phyloP scores from a whole-genome alignment of 1,140 invertebrate species.

The Metopolophium dirhodum region DNA sequence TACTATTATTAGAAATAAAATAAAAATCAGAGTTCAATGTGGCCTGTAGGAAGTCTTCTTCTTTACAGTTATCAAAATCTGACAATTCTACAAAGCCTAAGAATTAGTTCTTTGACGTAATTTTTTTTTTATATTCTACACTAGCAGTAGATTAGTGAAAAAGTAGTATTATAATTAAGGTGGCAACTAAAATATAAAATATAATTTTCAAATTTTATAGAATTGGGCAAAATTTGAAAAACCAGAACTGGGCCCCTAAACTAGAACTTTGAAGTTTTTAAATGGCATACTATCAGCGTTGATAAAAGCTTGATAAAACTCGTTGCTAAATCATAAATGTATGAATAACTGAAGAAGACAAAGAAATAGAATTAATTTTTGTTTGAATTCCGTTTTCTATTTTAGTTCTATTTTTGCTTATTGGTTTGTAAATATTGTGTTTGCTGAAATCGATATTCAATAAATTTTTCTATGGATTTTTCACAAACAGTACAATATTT shows the following conservation, averaged over 20 bases:
- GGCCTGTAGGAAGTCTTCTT: too few species aligned
- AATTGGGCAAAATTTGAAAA: too few species aligned
- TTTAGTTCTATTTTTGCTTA: neutral
- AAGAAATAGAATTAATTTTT: neutral
- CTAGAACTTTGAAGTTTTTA: neutral
- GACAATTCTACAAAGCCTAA: too few species aligned
- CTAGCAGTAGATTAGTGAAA: too few species aligned
- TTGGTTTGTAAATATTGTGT: neutral
- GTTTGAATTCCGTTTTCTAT: neutral
- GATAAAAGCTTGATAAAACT: neutral
- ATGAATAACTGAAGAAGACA: neutral
- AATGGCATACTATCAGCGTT: neutral
- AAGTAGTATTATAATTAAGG: too few species aligned
- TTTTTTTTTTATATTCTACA: too few species aligned
- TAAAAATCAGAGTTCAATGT: too few species aligned
- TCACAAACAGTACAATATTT: neutral
- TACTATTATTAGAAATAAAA: too few species aligned
- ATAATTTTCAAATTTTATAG: too few species aligned
- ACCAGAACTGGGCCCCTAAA: neutral
- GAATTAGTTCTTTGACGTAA: too few species aligned
- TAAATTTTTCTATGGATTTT: neutral
- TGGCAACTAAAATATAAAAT: too few species aligned
- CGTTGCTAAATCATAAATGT: neutral
- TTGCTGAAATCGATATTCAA: neutral
- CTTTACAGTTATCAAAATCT: too few species aligned